These are phyloP conservation scores for Physella acuta DNA, from an alignment of 1,140 invertebrate genomes.

Conservation along the genomic window DNA sequence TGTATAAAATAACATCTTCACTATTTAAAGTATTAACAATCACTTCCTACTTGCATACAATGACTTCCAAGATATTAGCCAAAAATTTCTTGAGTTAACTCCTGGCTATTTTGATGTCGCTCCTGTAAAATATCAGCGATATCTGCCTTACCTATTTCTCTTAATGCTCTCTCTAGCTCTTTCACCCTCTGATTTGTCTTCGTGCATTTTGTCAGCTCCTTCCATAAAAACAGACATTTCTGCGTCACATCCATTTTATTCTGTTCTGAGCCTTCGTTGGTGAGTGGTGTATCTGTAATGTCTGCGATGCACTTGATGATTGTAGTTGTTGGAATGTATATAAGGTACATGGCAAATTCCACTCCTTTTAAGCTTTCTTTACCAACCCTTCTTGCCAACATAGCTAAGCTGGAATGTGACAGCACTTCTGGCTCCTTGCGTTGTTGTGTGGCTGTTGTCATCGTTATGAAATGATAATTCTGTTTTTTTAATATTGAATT, in stretches of 20 bases:
- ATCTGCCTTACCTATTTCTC: slow-evolving; percentile 33
- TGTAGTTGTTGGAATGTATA: slow-evolving; percentile 30
- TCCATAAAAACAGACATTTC: slow-evolving; percentile 31
- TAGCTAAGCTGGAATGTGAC: slow-evolving; percentile 18
- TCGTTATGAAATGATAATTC: no score
- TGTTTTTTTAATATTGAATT: no score
- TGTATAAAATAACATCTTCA: no score
- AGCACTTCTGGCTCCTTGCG: slow-evolving; percentile 31
- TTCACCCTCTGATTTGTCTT: slow-evolving; percentile 31
- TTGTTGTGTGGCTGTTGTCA: no score
- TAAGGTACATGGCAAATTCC: slow-evolving; percentile 29
- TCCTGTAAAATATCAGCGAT: slow-evolving; percentile 30
- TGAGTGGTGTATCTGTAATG: background rate
- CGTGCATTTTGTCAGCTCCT: slow-evolving; percentile 19
- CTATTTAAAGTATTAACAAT: no score
- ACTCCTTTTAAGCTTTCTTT: slow-evolving; percentile 24
- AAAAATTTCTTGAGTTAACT: slow-evolving; percentile 32
- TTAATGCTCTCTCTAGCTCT: slow-evolving; percentile 27
- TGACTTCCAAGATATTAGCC: no score
- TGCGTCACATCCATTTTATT: slow-evolving; percentile 20
- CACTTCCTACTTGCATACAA: no score
- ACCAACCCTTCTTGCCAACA: slow-evolving; percentile 25
- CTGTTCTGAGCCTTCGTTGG: slow-evolving; percentile 14
- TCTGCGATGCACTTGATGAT: slow-evolving; percentile 30
- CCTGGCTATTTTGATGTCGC: slow-evolving; percentile 24